Evolutionary conservation across 2,797 vertebrate species (phyloP).

Genomic region (Lagocephalus sceleratus): DNA sequence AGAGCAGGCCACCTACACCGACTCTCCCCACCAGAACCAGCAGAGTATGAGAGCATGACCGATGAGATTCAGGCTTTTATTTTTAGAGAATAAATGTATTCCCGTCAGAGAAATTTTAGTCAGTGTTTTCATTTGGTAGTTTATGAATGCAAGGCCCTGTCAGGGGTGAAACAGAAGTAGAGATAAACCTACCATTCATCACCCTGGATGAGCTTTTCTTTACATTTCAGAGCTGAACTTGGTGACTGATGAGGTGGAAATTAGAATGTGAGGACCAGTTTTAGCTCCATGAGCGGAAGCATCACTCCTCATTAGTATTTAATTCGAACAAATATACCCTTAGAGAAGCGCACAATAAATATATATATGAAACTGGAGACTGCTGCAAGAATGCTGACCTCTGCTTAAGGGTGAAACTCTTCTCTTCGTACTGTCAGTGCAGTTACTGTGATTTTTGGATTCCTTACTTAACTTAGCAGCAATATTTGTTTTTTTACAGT

Average conservation of each 20-base stretch:
- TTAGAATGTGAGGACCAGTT: neutral
- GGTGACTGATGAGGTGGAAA: constrained; percentile 23
- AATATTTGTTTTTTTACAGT: too few species aligned
- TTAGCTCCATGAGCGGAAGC: neutral
- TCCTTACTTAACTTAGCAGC: too few species aligned
- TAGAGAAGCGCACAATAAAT: too few species aligned
- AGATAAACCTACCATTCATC: constrained; percentile 45
- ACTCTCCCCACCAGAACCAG: constrained; percentile 8
- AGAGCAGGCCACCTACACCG: neutral
- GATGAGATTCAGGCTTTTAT: constrained; percentile 9
- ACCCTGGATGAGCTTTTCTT: neutral
- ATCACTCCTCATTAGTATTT: neutral
- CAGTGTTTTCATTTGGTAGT: constrained; percentile 46
- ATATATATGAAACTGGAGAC: too few species aligned
- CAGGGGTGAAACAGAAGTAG: constrained; percentile 25
- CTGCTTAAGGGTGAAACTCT: too few species aligned
- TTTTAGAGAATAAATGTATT: constrained; percentile 20
- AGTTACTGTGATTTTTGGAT: too few species aligned
- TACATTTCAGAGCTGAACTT: constrained; percentile 14
- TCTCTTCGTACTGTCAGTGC: too few species aligned
- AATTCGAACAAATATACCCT: neutral
- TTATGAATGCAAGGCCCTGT: constrained; percentile 43
- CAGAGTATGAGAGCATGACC: neutral
- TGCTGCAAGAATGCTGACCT: too few species aligned
- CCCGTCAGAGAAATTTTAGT: constrained; percentile 28